These are phyloP conservation scores for Zaprionus capensis DNA, from an alignment of 1,140 invertebrate species.

Conservation along the genomic window DNA sequence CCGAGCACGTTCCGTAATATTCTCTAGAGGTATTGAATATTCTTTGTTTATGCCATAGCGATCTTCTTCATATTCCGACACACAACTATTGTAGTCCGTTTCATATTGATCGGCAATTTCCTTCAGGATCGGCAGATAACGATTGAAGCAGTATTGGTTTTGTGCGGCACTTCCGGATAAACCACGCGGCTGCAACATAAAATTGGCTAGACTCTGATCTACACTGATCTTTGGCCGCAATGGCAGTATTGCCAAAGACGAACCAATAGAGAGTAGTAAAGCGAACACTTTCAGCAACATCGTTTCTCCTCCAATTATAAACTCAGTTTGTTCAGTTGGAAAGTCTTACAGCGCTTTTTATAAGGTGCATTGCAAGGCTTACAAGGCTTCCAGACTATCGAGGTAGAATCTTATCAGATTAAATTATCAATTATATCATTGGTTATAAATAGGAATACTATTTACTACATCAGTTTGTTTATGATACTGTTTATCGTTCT, in stretches of 20 bases:
- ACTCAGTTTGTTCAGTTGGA: background rate
- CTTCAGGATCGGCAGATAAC: conserved; percentile 33
- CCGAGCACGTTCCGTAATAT: background rate
- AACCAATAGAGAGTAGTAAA: background rate
- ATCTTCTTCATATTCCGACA: background rate
- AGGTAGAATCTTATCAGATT: background rate
- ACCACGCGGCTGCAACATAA: conserved; percentile 4
- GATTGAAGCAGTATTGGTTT: conserved; percentile 37
- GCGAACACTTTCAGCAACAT: conserved; percentile 20
- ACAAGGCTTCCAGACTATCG: no score
- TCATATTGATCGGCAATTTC: conserved; percentile 20
- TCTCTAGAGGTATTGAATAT: background rate
- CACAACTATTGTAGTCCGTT: conserved; percentile 13
- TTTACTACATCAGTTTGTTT: background rate
- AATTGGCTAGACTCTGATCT: conserved; percentile 2
- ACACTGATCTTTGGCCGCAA: background rate
- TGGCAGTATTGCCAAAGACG: background rate
- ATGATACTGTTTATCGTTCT: background rate
- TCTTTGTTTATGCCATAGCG: background rate
- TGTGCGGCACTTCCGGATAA: background rate
- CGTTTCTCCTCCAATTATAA: background rate
- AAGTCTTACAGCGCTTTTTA: background rate
- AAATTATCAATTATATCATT: background rate
- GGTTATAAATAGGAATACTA: background rate
- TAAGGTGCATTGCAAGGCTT: background rate